phyloP scores from a whole-genome alignment of 2,888 invertebrate genomes.

The Aspidiotus rigidus region DNA sequence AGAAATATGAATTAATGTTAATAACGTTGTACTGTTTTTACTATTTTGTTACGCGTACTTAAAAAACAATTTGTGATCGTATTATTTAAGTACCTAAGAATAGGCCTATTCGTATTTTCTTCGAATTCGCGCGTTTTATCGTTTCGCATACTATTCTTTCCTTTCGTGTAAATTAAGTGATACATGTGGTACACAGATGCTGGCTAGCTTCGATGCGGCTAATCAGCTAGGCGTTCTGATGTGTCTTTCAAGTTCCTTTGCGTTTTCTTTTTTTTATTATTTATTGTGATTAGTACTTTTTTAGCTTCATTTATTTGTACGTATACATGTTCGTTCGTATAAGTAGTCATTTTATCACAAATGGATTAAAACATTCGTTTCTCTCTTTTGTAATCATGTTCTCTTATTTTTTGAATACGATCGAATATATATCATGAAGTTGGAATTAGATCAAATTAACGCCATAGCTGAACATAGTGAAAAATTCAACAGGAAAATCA shows the following conservation, averaged over 20 bases:
- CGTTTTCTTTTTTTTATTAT: conserved; percentile 11
- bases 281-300: not conserved
- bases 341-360: not conserved
- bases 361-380: not conserved
- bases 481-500: too few relatives aligned
- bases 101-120: not conserved
- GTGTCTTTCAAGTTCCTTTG: conserved; percentile 31
- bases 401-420: too few relatives aligned
- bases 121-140: not conserved
- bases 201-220: not conserved
- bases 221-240: conserved; percentile 9
- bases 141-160: not conserved
- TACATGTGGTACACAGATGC: too few relatives aligned
- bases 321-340: not conserved
- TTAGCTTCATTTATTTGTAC: not conserved
- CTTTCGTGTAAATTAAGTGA: not conserved
- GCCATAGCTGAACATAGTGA: too few relatives aligned
- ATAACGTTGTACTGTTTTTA: conserved; percentile 11
- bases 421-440: too few relatives aligned
- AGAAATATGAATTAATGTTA: conserved; percentile 23
- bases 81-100: conserved; percentile 16
- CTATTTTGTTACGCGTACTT: conserved; percentile 25
- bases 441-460: too few relatives aligned
- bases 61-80: conserved; percentile 7
- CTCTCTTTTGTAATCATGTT: too few relatives aligned